phyloP scores from a whole-genome alignment of 35 echinoderm and acorn worm genomes.

The Strongylocentrotus purpuratus region DNA sequence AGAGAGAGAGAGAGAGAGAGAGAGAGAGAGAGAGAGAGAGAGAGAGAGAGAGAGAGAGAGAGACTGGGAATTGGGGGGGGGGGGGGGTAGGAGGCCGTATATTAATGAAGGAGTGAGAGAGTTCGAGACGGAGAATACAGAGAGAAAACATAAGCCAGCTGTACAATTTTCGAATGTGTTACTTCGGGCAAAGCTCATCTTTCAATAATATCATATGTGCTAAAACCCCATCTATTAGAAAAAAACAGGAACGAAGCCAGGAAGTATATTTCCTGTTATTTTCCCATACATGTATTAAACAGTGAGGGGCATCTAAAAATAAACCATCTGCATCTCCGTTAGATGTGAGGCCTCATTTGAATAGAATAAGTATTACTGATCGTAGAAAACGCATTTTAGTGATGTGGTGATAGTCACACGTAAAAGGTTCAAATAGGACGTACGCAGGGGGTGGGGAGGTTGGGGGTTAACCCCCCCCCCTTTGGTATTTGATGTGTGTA shows the following conservation, averaged over 20 bases:
- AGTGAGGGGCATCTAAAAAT: neutral
- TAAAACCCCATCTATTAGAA: neutral
- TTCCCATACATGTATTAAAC: neutral
- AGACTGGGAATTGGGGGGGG: too few relatives aligned
- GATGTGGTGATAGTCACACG: neutral
- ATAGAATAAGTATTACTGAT: neutral
- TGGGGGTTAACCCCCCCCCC: too few relatives aligned
- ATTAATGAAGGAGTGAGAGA: too few relatives aligned
- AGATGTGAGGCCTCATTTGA: neutral
- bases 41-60: neutral
- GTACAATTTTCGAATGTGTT: neutral
- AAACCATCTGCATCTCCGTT: neutral
- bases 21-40: neutral
- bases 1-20: too few relatives aligned
- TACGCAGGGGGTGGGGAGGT: too few relatives aligned
- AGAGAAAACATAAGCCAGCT: too few relatives aligned
- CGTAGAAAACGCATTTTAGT: neutral
- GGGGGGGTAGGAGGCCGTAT: too few relatives aligned
- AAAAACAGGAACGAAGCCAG: neutral
- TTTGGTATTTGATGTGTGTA: too few relatives aligned
- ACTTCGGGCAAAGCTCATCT: neutral
- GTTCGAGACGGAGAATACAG: too few relatives aligned
- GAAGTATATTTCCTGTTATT: neutral
- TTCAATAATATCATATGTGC: neutral
- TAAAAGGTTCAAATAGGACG: too few relatives aligned